Evolutionary conservation across 2,888 invertebrate species (phyloP), one percentile per base, ranked within the genome.

Genomic region (Mongoloraphidia duomilia): DNA sequence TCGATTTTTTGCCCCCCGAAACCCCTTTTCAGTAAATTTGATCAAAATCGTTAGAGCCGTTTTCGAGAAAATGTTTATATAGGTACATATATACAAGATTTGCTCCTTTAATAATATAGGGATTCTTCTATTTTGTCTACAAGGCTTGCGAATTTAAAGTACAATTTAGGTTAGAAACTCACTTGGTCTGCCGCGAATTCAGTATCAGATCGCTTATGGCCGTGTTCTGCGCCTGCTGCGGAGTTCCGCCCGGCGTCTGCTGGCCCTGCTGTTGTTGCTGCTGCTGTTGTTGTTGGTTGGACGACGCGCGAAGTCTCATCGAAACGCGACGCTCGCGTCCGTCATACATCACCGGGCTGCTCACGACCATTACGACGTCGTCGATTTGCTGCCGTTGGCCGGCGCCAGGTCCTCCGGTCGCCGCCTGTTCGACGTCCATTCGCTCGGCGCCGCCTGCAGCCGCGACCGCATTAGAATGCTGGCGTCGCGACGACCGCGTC

Each of bases 401-500:
- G 51, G 51, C 34, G 9, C 50, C 38, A 10, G 56, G 56, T 42
- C 50, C 44, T 52, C 57, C 54, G 58, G 64, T 65, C 57, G 67
- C 65, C 58, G 65, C 66, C 50, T 70, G 76, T 69, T 26, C 26
- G 6, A 26, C 26, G 6, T 76, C 72, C 69, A 77, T 76, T 71
- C 77, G 76, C 68, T 76, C 65, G 58, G 61, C 63, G 53, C 56
- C 60, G 54, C 56, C 52, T 53, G 56, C 55, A 57, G 61, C 52
- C 60, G 62, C 60, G 62, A 59, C 74, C 54, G 71, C 66, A 65
- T 69, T 68, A 64, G 71, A 72, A 6, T 26, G 26, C 26, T 26
- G 26, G 3, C 26, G 26, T 6, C 26, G 26, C 26, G 26, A 26
- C 53, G 60, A 50, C 42, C 63, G 56, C 33, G 65, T 55, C 40